Evolutionary conservation across 2,797 vertebrate species (phyloP).

Genomic region (Betta splendens): DNA sequence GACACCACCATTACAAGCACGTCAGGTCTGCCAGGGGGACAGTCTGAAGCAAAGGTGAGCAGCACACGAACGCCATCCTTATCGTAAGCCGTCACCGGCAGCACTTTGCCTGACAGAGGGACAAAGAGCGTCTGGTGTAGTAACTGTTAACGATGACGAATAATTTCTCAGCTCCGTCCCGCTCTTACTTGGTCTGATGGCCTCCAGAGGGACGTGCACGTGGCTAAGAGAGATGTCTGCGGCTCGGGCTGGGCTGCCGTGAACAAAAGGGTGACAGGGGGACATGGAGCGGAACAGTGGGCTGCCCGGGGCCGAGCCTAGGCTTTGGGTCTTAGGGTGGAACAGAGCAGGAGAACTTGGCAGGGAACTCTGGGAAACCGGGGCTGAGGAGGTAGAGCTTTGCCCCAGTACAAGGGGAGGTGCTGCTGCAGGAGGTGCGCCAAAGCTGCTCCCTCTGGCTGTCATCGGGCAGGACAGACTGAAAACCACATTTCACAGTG

Average conservation of each 20-base stretch:
- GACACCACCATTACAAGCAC: slow-evolving; percentile 96
- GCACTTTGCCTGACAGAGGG: slow-evolving; percentile 83
- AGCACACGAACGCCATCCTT: slow-evolving; percentile 93
- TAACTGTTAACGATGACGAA: background rate
- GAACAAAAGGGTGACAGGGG: slow-evolving; percentile 78
- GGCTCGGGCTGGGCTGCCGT: slow-evolving; percentile 86
- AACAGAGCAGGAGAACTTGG: slow-evolving; percentile 66
- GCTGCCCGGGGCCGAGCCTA: slow-evolving; percentile 82
- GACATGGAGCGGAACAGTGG: slow-evolving; percentile 85
- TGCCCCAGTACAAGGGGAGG: slow-evolving; percentile 47
- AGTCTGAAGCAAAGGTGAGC: slow-evolving; percentile 92
- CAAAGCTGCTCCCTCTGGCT: slow-evolving; percentile 50
- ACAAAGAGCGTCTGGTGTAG: background rate
- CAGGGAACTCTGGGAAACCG: slow-evolving; percentile 62
- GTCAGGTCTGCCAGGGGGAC: slow-evolving; percentile 86
- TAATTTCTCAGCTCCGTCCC: background rate
- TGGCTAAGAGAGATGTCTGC: slow-evolving; percentile 86
- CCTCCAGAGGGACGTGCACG: slow-evolving; percentile 89
- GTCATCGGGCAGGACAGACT: slow-evolving; percentile 77
- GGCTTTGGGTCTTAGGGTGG: slow-evolving; percentile 51
- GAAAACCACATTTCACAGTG: slow-evolving; percentile 36
- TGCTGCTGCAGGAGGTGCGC: slow-evolving; percentile 39
- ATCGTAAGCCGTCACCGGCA: slow-evolving; percentile 93
- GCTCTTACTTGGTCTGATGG: slow-evolving; percentile 93
- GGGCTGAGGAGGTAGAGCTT: slow-evolving; percentile 57